Evolutionary conservation across 2,797 vertebrate genomes (phyloP).

Genomic region (Lycodopsis pacificus): DNA sequence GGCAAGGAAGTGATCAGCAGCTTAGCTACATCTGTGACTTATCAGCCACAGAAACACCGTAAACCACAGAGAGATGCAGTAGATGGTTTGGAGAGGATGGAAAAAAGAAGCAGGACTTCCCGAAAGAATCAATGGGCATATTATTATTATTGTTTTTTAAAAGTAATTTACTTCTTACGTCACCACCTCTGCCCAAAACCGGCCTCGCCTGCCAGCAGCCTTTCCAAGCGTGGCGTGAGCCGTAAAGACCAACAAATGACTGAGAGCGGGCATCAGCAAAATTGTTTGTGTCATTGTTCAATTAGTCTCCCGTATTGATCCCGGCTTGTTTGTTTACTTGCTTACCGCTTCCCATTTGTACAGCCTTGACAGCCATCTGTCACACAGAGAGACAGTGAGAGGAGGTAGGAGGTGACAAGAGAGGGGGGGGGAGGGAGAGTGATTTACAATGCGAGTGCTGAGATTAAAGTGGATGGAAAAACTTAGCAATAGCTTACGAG

Average conservation of each 20-base stretch:
- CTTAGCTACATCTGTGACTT: conserved; percentile 63
- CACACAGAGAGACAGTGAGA: conserved; percentile 51
- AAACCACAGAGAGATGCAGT: background rate
- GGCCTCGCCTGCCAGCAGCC: conserved; percentile 34
- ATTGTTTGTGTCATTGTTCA: conserved; percentile 74
- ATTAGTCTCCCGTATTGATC: conserved; percentile 77
- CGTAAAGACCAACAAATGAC: conserved; percentile 50
- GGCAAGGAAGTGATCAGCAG: conserved; percentile 69
- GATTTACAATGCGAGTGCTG: conserved; percentile 36
- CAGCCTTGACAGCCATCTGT: conserved; percentile 76
- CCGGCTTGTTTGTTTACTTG: conserved; percentile 75
- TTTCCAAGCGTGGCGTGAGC: conserved; percentile 38
- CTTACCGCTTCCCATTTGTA: conserved; percentile 63
- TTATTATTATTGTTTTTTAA: background rate
- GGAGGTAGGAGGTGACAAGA: conserved; percentile 51
- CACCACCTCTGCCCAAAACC: background rate
- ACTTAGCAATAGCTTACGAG: conserved; percentile 37
- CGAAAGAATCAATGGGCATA: background rate
- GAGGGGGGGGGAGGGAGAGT: conserved; percentile 2
- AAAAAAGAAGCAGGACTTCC: background rate
- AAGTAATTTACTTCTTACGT: background rate
- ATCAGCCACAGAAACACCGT: conserved; percentile 50
- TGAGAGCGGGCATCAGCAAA: conserved; percentile 59
- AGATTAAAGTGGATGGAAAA: conserved; percentile 51
- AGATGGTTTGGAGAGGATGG: background rate